Evolutionary conservation across 1,140 invertebrate genomes (phyloP).

Genomic region (Drosophila teissieri): DNA sequence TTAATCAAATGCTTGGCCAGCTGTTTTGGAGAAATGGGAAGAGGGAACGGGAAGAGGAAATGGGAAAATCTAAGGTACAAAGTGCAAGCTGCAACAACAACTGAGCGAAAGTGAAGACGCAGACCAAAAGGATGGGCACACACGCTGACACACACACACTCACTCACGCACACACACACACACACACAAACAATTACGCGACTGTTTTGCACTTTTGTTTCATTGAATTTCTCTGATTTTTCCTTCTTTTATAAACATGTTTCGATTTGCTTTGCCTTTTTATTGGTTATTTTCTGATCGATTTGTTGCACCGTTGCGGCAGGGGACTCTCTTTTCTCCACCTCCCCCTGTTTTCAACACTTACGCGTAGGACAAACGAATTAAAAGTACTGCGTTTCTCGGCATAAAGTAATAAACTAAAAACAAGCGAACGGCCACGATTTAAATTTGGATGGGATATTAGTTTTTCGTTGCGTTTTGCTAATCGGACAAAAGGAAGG

Average conservation of each 20-base stretch:
- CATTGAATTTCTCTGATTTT: conserved; percentile 20
- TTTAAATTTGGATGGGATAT: conserved; percentile 36
- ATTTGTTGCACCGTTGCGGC: conserved; percentile 65
- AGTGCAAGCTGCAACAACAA: conserved; percentile 65
- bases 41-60: conserved; percentile 30
- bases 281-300: conserved; percentile 52
- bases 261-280: conserved; percentile 20
- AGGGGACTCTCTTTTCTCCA: conserved; percentile 7
- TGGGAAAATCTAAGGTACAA: conserved; percentile 71
- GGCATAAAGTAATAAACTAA: conserved; percentile 8
- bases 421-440: conserved; percentile 25
- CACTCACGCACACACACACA: conserved; percentile 29
- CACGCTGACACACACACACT: conserved; percentile 44
- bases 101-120: conserved; percentile 57
- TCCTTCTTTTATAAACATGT: conserved; percentile 7
- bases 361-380: conserved; percentile 21
- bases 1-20: conserved; percentile 56
- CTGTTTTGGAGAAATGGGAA: conserved; percentile 55
- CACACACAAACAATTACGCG: conserved; percentile 28
- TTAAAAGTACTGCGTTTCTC: conserved; percentile 1
- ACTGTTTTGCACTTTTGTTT: conserved; percentile 19
- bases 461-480: conserved; percentile 59
- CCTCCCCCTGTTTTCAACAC: conserved; percentile 10
- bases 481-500: conserved; percentile 66
- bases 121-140: conserved; percentile 66